Conservation (phyloP, 2,888 invertebrate species). For the Aspidiotus destructor region DNA sequence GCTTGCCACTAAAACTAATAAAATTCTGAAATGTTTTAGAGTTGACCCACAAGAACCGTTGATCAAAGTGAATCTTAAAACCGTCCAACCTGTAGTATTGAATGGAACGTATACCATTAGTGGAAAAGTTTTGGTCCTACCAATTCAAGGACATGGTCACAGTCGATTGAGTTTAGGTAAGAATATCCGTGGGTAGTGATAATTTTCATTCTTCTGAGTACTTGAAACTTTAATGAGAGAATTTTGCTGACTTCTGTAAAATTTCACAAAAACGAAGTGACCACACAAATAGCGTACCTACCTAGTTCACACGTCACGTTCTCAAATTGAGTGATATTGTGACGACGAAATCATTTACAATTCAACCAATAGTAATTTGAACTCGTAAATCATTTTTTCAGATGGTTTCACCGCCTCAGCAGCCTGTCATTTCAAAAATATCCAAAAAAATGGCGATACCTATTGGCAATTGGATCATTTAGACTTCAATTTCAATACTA, state of each 20-base stretch:
- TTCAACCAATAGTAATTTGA: background rate
- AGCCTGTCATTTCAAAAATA: slow-evolving; percentile 36
- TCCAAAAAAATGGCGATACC: slow-evolving; percentile 39
- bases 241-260: too few relatives aligned
- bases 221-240: background rate
- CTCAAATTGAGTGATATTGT: background rate
- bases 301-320: too few relatives aligned
- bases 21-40: background rate
- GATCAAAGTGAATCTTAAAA: background rate
- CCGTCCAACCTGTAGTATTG: slow-evolving; percentile 46
- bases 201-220: background rate
- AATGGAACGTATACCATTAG: slow-evolving; percentile 44
- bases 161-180: slow-evolving; percentile 38
- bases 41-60: background rate
- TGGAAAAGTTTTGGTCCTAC: slow-evolving; percentile 39
- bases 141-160: slow-evolving; percentile 38
- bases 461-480: slow-evolving; percentile 40
- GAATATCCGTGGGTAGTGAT: background rate
- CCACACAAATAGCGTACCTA: too few relatives aligned
- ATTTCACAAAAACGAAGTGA: too few relatives aligned
- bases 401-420: slow-evolving; percentile 13
- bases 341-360: background rate
- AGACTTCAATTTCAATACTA: slow-evolving; percentile 38
- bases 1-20: too few relatives aligned
- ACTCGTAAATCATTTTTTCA: background rate